Base-by-base conservation (phyloP, 2,797 vertebrate species). In the Lacerta agilis region DNA sequence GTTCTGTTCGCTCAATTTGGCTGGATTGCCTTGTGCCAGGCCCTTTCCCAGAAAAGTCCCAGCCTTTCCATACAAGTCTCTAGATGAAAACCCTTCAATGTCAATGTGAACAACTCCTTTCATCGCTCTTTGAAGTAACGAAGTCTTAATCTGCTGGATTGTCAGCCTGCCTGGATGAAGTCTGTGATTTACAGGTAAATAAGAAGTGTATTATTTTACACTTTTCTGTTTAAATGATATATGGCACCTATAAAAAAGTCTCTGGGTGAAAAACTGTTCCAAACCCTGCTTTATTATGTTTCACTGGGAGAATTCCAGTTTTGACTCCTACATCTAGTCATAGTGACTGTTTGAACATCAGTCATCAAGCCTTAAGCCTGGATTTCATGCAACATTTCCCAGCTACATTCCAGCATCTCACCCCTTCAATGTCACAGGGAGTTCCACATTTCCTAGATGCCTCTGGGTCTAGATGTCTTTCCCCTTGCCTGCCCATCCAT, bases 361-460 rank as follows among this genome's bases (percentile, higher is more conserved):
- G 71, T 64, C 41, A 66, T 64, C 58, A 49, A 85, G n/a, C 23
- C 55, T 76, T 86, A 73, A 81, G 55, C 69, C 45, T 55, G 58
- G 83, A 85, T 81, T 89, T 89, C 71, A 71, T 80, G n/a, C 43
- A 69, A 33, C 61, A 58, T 67, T 55, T 58, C 79, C 45, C 75
- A 17, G 36, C 43, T 55, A 36, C 17, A 23, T 36, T 80, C 83
- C 83, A 80, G 77, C n/a, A 29, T 77, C 36, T 64, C 79, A 10
- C n/a, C 38, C n/a, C n/a, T 49, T 80, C n/a, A 29, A 61, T 49
- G 75, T 33, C 75, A 11, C n/a, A 67, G 55, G 67, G 43, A 27
- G 2, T 15, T 55, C 36, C 43, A 20, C n/a, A 43, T 85, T 77
- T 80, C 61, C 13, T 67, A 76, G 20, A 84, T 81, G 23, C 58